phyloP scores from a whole-genome alignment of 1,140 invertebrate species.

The Vanessa atalanta region DNA sequence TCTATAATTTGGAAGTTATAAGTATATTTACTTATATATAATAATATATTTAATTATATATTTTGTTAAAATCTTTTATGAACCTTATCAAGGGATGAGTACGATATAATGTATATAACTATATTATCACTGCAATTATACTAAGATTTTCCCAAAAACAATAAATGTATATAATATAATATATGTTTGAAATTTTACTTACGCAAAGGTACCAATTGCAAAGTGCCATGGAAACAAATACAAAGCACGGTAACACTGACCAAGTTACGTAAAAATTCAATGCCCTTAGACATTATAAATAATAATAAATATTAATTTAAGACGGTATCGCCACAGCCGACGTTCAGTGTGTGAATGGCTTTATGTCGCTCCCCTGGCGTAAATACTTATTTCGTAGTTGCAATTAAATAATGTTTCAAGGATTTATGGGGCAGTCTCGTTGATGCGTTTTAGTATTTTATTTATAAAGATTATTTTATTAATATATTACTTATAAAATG shows the following conservation, averaged over 20 bases:
- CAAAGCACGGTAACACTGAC: conserved; percentile 48
- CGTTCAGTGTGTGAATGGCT: conserved; percentile 53
- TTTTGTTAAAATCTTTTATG: too few species aligned
- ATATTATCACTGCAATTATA: too few species aligned
- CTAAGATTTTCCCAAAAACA: too few species aligned
- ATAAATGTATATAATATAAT: neutral
- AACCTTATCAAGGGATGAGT: too few species aligned
- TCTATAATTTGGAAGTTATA: too few species aligned
- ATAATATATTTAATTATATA: neutral
- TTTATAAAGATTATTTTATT: neutral
- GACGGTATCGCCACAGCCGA: conserved; percentile 47
- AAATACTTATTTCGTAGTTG: conserved; percentile 55
- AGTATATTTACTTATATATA: too few species aligned
- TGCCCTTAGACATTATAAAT: conserved; percentile 36
- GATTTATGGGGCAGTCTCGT: conserved; percentile 48
- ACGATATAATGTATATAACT: too few species aligned
- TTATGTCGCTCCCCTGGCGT: conserved; percentile 37
- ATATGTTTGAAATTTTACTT: conserved; percentile 46
- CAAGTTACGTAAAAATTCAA: conserved; percentile 19
- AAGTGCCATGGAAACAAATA: conserved; percentile 53
- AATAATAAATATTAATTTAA: conserved; percentile 10
- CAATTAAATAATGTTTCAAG: conserved; percentile 64
- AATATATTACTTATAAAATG: neutral
- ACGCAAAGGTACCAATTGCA: conserved; percentile 69
- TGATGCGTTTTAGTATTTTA: conserved; percentile 15